Evolutionary conservation across 2,113 vertebrate genomes (phyloP), one percentile per base, ranked within the genome.

Genomic region (Aleadryas rufinucha): DNA sequence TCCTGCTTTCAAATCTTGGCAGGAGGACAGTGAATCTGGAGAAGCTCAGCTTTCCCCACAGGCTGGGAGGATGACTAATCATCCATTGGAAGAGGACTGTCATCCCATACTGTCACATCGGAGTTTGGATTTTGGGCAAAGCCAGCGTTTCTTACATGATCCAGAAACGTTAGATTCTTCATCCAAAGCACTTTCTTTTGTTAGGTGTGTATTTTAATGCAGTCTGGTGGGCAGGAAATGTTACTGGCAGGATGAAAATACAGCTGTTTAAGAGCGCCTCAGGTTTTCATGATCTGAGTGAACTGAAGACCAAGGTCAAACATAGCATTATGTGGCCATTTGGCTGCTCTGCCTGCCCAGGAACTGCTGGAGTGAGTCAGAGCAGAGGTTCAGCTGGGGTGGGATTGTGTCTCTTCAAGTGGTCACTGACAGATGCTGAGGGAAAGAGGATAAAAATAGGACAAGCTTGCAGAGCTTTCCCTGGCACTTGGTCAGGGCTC

Each of bases 11-110:
- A 99, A 99, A 95, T 99, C 99, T 92, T 99, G 99, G 99, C 99
- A 99, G 97, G 99, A 99, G 57, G 99, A 99, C 92, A 98, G 85
- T 44, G 99, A 99, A 42, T 98, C 98, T 84, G 99, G 99, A 94
- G 99, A 99, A 97, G 99, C 99, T 42, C 99, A 99, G 96, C 98
- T 99, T 81, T 99, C 99, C 84, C 99, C 99, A 1, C 98, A 99
- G 97, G 99, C 99, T 74, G 99, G 99, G n/a, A 99, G 99, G 97
- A 99, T 99, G 98, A 98, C 98, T 74, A 98, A 98, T 22, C 98
- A 99, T 65, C 98, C 98, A 1, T 90, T 99, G 89, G 99, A 98
- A 96, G 99, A 99, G 71, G 99, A 99, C 23, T 98, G 97, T 60
- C 99, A 98, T 84, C 99, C 98, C 15, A 94, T 99, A 35, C 72